Evolutionary conservation across 2,888 invertebrate genomes (phyloP).

Genomic region (Syrista parreyssii): DNA sequence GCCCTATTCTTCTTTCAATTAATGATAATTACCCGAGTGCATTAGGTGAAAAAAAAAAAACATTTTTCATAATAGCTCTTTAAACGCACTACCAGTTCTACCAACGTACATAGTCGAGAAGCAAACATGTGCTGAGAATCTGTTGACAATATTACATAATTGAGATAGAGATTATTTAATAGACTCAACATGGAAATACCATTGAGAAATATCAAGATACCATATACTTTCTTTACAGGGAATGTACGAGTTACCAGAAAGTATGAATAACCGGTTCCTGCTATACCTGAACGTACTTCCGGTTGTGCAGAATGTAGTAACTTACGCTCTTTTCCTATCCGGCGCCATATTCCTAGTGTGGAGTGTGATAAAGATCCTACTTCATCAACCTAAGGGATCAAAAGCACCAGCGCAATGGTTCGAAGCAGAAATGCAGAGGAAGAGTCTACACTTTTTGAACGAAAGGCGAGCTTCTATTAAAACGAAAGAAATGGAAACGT

Average conservation of each 20-base stretch:
- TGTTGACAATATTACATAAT: not conserved
- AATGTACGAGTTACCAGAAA: slow-evolving; percentile 75
- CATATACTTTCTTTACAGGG: slow-evolving; percentile 68
- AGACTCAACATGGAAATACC: not conserved
- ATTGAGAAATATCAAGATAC: not conserved
- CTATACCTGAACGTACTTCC: slow-evolving; percentile 81
- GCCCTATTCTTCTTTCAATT: not conserved
- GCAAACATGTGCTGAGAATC: not conserved
- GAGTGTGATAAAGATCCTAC: slow-evolving; percentile 63
- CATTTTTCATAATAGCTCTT: not conserved
- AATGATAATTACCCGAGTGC: not conserved
- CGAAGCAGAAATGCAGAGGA: slow-evolving; percentile 50
- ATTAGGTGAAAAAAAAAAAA: not conserved
- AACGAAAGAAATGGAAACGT: slow-evolving; percentile 63
- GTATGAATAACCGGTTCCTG: slow-evolving; percentile 74
- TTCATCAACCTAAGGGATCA: slow-evolving; percentile 41
- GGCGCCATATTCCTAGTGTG: slow-evolving; percentile 69
- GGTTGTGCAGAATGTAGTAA: slow-evolving; percentile 69
- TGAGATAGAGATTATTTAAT: not conserved
- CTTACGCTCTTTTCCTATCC: slow-evolving; percentile 69
- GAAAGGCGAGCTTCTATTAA: slow-evolving; percentile 47
- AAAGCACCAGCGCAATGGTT: slow-evolving; percentile 44
- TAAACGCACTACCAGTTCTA: not conserved
- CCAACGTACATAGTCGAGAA: not conserved
- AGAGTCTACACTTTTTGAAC: slow-evolving; percentile 48